Percentiles rank a stretch among this genome's conserved stretches.
Evolutionary conservation across 2,797 vertebrate genomes (phyloP).

Genomic region (Rhinella marina): DNA sequence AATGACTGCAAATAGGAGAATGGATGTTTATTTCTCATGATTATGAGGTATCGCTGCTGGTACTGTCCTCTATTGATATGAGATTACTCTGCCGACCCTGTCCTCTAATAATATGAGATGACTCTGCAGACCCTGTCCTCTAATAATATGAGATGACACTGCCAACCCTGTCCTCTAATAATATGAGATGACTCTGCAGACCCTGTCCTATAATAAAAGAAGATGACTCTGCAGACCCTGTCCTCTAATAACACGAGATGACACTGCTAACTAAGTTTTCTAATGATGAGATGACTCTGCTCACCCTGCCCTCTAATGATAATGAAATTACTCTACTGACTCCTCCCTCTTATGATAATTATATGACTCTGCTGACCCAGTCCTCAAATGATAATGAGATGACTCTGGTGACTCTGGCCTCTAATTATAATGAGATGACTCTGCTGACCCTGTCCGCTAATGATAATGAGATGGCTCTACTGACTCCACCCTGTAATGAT

Average conservation of each 20-base stretch:
- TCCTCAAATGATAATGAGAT: not conserved
- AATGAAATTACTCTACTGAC: not conserved
- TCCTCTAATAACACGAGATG: not conserved
- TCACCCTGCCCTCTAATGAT: too few relatives aligned
- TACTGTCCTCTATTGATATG: not conserved
- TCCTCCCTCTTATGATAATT: not conserved
- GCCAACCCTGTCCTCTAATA: not conserved
- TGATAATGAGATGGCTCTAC: too few relatives aligned
- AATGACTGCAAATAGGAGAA: too few relatives aligned
- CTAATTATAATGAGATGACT: too few relatives aligned
- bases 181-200: not conserved
- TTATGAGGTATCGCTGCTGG: not conserved
- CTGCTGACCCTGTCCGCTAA: too few relatives aligned
- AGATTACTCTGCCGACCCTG: not conserved
- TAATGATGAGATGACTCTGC: not conserved
- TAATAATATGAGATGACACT: not conserved
- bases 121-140: not conserved
- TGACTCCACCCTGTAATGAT: too few relatives aligned
- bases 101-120: not conserved
- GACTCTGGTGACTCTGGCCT: not conserved
- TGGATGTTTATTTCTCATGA: not conserved
- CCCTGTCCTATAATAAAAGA: too few relatives aligned
- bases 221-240: not conserved
- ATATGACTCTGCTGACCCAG: not conserved
- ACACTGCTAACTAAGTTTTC: not conserved